phyloP scores from a whole-genome alignment of 2,888 invertebrate species.

The Odontocolon sp. region DNA sequence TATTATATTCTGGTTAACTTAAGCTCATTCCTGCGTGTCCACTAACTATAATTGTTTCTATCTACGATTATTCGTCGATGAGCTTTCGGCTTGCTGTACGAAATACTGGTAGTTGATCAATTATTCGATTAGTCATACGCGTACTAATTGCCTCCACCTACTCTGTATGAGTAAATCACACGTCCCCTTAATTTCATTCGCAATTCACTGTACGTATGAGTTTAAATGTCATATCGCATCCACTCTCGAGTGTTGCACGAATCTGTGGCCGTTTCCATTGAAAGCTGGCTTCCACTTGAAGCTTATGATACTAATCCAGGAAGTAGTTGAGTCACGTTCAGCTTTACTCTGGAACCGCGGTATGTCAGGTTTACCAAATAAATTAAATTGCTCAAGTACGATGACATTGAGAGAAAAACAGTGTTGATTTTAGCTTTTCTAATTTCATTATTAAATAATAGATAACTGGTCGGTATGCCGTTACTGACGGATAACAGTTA shows the following conservation, averaged over 20 bases:
- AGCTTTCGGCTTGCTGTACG: conserved; percentile 5
- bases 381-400: too few species aligned
- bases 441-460: too few species aligned
- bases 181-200: not conserved
- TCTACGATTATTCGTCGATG: conserved; percentile 10
- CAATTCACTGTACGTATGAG: not conserved
- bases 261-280: conserved; percentile 9
- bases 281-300: not conserved
- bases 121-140: conserved; percentile 33
- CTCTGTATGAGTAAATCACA: not conserved
- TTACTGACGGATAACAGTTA: too few species aligned
- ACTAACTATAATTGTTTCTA: conserved; percentile 5
- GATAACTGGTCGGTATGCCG: too few species aligned
- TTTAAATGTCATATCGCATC: not conserved
- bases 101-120: conserved; percentile 35
- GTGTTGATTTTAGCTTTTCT: too few species aligned
- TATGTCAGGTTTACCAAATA: too few species aligned
- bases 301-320: too few species aligned
- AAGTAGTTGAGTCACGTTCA: too few species aligned
- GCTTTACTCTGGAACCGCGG: too few species aligned
- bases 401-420: too few species aligned
- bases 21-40: not conserved
- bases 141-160: conserved; percentile 21
- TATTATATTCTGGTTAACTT: conserved; percentile 10
- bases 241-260: not conserved